Evolutionary conservation across 2,888 invertebrate species (phyloP).

Genomic region (Bhutanitis thaidina): DNA sequence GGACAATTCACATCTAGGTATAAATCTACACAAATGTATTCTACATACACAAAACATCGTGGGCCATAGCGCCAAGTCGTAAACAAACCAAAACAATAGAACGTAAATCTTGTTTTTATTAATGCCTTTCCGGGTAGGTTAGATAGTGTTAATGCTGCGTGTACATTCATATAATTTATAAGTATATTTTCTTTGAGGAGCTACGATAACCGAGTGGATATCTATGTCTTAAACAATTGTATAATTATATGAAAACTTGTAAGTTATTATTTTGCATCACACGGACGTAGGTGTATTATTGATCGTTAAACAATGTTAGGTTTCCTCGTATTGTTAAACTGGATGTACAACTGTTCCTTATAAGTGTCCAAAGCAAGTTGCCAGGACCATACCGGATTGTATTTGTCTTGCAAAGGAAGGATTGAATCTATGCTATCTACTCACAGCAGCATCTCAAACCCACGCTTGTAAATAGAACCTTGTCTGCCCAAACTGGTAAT

Average conservation of each 20-base stretch:
- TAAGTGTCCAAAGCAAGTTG: constrained; percentile 15
- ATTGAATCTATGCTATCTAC: constrained; percentile 50
- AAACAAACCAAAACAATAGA: constrained; percentile 13
- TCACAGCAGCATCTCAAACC: constrained; percentile 46
- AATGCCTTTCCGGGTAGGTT: constrained; percentile 7
- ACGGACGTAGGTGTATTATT: constrained; percentile 11
- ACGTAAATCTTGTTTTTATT: constrained; percentile 18
- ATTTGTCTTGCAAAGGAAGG: constrained; percentile 41
- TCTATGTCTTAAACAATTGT: too few relatives aligned
- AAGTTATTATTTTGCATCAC: neutral
- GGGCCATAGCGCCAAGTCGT: constrained; percentile 4
- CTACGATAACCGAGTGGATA: too few relatives aligned
- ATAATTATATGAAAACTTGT: neutral
- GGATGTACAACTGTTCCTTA: constrained; percentile 3
- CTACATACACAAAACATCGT: neutral
- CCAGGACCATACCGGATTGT: constrained; percentile 38
- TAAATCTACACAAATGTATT: neutral
- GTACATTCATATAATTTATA: constrained; percentile 8
- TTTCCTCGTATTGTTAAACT: constrained; percentile 23
- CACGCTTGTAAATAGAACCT: constrained; percentile 64
- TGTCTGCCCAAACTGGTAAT: constrained; percentile 54
- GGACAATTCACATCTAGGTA: too few relatives aligned
- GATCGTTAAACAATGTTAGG: constrained; percentile 13
- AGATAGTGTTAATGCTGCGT: neutral
- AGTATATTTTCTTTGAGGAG: too few relatives aligned